Evolutionary conservation across 1,140 invertebrate genomes (phyloP).

Genomic region (Ceratosolen fusciceps): DNA sequence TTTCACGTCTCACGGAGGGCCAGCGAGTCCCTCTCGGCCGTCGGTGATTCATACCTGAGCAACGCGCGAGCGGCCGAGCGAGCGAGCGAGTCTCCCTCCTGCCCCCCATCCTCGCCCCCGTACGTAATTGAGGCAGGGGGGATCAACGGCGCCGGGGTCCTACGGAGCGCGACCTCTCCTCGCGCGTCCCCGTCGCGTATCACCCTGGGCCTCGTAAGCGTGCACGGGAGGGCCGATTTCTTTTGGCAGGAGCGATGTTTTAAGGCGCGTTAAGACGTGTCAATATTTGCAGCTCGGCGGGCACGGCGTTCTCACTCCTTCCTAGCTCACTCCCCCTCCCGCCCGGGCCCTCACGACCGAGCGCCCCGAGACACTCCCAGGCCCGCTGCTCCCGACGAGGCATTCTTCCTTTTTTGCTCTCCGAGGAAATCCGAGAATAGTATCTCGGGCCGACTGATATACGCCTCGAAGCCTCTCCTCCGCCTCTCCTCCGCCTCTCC

Average conservation of each 20-base stretch:
- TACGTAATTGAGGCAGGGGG: constrained; percentile 35
- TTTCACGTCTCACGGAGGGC: no score
- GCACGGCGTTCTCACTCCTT: not conserved
- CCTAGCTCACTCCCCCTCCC: not conserved
- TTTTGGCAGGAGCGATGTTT: constrained; percentile 14
- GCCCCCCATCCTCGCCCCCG: no score
- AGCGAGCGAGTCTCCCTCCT: no score
- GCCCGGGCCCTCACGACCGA: no score
- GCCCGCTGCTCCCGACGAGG: no score
- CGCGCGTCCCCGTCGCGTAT: not conserved
- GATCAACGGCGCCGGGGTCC: not conserved
- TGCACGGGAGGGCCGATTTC: no score
- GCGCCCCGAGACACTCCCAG: no score
- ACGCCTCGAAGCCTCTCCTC: not conserved
- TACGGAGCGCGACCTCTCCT: no score
- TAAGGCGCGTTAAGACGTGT: constrained; percentile 20
- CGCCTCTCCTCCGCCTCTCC: no score
- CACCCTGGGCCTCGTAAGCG: no score
- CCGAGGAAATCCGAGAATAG: not conserved
- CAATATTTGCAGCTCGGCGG: not conserved
- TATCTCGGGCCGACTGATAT: not conserved
- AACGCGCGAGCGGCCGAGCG: not conserved
- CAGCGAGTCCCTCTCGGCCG: constrained; percentile 12
- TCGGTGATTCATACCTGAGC: constrained; percentile 39
- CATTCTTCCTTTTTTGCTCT: not conserved